phyloP scores from a whole-genome alignment of 2,888 invertebrate genomes.

The Oasisia sp. region DNA sequence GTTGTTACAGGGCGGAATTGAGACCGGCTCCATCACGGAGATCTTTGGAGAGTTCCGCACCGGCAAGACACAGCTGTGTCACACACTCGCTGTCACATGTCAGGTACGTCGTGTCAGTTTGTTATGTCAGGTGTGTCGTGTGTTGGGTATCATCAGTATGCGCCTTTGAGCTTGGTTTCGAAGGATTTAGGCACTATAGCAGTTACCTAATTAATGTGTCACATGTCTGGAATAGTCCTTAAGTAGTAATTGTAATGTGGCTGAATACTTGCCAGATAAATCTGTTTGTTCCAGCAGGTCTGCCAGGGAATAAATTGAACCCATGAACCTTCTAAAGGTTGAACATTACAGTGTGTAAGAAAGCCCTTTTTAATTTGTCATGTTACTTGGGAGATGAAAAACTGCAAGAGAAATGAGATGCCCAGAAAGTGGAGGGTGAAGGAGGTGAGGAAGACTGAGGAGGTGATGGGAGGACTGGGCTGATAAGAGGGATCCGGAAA shows the following conservation, averaged over 20 bases:
- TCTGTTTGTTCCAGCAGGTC: background rate
- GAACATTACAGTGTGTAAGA: too few species aligned
- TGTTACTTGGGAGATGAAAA: too few species aligned
- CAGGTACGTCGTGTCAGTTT: constrained; percentile 77
- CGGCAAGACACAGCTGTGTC: constrained; percentile 96
- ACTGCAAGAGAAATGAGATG: too few species aligned
- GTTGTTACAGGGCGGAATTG: constrained; percentile 92
- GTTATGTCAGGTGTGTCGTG: background rate
- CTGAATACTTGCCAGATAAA: background rate
- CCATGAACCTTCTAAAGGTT: too few species aligned
- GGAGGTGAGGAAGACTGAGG: too few species aligned
- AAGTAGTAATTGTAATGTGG: background rate
- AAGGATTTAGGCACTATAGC: too few species aligned
- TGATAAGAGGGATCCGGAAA: too few species aligned
- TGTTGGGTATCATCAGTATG: background rate
- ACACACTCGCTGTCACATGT: constrained; percentile 96
- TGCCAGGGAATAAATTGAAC: too few species aligned
- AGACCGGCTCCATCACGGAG: constrained; percentile 98
- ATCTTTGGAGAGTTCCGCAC: constrained; percentile 98
- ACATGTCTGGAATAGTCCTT: background rate
- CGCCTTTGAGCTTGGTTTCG: too few species aligned
- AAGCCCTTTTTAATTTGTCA: too few species aligned
- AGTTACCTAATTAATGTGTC: background rate
- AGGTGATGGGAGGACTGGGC: too few species aligned
- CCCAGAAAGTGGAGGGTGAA: too few species aligned